Evolutionary conservation across 1,140 invertebrate genomes (phyloP).

Genomic region (Drosophila bifasciata): DNA sequence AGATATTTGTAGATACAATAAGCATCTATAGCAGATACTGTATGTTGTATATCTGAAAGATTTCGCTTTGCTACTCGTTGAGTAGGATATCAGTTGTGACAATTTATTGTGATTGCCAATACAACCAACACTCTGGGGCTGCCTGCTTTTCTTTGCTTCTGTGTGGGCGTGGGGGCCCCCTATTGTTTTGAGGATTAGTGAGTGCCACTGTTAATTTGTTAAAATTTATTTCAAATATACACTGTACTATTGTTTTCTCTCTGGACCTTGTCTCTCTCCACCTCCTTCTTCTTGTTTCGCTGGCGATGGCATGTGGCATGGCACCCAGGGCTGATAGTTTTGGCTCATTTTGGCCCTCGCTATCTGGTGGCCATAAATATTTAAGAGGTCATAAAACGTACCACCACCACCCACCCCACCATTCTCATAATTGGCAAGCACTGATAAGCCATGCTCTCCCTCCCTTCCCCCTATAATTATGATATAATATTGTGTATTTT

Average conservation of each 20-base stretch:
- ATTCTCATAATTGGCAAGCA: conserved; percentile 71
- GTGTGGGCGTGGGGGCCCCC: conserved; percentile 34
- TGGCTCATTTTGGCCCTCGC: conserved; percentile 34
- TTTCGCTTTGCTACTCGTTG: background rate
- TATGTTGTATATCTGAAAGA: conserved; percentile 10
- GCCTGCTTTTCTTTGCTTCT: background rate
- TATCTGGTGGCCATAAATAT: conserved; percentile 60
- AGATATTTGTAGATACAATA: conserved; percentile 14
- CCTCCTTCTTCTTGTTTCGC: too few species aligned
- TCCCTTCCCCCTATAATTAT: conserved; percentile 46
- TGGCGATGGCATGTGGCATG: too few species aligned
- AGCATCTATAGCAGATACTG: conserved; percentile 5
- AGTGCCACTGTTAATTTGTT: conserved; percentile 60
- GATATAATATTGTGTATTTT: conserved; percentile 39
- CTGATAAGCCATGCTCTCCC: conserved; percentile 46
- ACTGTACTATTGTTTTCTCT: conserved; percentile 6
- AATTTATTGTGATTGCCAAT: conserved; percentile 53
- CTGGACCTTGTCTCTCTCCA: conserved; percentile 11
- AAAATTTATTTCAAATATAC: conserved; percentile 63
- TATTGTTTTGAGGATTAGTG: conserved; percentile 50
- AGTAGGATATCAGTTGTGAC: conserved; percentile 56
- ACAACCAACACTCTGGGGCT: conserved; percentile 38
- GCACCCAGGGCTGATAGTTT: conserved; percentile 40
- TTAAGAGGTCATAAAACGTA: conserved; percentile 72
- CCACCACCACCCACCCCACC: conserved; percentile 3